Evolutionary conservation across 2,113 vertebrate species (phyloP).

Genomic region (Albula glossodonta): DNA sequence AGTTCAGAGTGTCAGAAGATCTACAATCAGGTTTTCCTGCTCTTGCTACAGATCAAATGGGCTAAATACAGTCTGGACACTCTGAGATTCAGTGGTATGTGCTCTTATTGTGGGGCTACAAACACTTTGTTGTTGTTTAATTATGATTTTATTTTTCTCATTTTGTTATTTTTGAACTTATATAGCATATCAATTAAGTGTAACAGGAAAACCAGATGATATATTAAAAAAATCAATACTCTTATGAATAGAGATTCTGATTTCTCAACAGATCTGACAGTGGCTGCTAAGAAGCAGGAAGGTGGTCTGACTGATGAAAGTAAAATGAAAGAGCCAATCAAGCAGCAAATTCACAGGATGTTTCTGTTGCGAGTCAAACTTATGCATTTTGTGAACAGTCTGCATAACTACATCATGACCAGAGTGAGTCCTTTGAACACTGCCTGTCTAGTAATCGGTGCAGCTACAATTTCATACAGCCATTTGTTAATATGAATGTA

Average conservation of each 20-base stretch:
- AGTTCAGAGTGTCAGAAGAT: constrained; percentile 97
- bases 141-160: background rate
- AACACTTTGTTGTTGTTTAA: background rate
- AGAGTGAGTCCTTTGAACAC: constrained; percentile 66
- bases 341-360: constrained; percentile 92
- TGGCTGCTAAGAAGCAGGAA: constrained; percentile 72
- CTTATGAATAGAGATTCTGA: background rate
- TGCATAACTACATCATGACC: constrained; percentile 98
- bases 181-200: too few species aligned
- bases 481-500: background rate
- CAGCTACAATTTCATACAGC: background rate
- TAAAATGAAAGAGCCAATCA: constrained; percentile 62
- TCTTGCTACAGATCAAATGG: constrained; percentile 97
- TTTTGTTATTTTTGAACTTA: background rate
- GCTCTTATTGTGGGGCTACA: background rate
- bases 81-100: constrained; percentile 88
- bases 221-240: too few species aligned
- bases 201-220: too few species aligned
- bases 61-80: constrained; percentile 97
- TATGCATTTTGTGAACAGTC: constrained; percentile 98
- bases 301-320: constrained; percentile 60
- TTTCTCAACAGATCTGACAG: constrained; percentile 74
- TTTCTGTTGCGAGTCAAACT: constrained; percentile 94
- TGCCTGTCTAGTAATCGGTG: background rate
- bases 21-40: constrained; percentile 97